Percentiles rank a stretch among this genome's conserved stretches.
These are phyloP conservation scores for Trachelus iudaicus DNA, from an alignment of 2,888 invertebrate genomes.

Conservation along the genomic window DNA sequence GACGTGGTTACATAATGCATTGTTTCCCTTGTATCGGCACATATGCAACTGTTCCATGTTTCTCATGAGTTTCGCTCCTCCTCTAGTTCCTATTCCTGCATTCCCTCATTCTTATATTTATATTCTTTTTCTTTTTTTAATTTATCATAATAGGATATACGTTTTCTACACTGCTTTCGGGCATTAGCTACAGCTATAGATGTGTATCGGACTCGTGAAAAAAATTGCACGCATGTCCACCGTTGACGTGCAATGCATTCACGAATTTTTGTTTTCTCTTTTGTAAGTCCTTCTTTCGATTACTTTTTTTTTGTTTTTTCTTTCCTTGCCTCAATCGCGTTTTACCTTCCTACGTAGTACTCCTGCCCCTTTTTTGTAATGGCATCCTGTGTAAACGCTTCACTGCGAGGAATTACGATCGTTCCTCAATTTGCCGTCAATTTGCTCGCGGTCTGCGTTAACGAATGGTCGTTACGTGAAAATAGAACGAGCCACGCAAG, in stretches of 20 bases:
- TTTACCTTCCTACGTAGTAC: background rate
- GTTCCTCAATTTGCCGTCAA: background rate
- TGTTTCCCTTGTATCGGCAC: background rate
- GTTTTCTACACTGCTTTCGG: background rate
- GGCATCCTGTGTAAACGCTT: background rate
- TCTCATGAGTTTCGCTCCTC: background rate
- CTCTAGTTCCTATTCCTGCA: background rate
- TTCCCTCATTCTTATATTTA: conserved; percentile 1
- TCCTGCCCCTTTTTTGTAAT: background rate
- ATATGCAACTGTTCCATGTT: background rate
- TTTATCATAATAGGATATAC: background rate
- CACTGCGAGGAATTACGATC: background rate
- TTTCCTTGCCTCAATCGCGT: background rate
- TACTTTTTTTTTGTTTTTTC: background rate
- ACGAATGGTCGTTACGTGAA: background rate
- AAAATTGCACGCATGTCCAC: background rate
- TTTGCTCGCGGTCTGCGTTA: background rate
- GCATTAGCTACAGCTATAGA: background rate
- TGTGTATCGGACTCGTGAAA: background rate
- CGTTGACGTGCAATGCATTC: too few relatives aligned
- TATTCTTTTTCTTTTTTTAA: background rate
- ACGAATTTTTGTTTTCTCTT: background rate
- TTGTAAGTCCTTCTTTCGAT: background rate
- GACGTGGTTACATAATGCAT: background rate
- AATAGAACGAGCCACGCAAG: background rate